A percentile compares a stretch with the other conserved stretches of the same genome.
These are phyloP conservation scores for Octopus sinensis DNA, from an alignment of 1,140 invertebrate species.

Conservation along the genomic window DNA sequence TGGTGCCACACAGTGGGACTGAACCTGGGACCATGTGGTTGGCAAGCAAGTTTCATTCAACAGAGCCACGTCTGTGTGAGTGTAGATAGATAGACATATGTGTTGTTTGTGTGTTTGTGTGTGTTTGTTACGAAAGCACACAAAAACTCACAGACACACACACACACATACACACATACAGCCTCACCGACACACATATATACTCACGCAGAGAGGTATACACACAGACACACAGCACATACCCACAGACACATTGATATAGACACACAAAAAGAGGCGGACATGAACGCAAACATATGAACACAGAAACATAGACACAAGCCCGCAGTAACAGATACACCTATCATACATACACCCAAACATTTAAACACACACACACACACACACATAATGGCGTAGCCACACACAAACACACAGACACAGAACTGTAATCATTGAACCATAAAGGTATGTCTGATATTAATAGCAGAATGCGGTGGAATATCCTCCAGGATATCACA, in stretches of 20 bases:
- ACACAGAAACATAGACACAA: slow-evolving; percentile 12
- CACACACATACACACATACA: neutral
- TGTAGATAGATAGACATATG: neutral
- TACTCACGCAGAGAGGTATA: neutral
- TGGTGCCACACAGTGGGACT: too few relatives aligned
- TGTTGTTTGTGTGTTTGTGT: neutral
- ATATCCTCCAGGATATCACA: too few relatives aligned
- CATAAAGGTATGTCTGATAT: too few relatives aligned
- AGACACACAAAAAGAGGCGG: neutral
- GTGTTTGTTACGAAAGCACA: neutral
- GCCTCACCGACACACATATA: neutral
- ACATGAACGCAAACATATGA: slow-evolving; percentile 4
- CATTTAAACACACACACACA: slow-evolving; percentile 16
- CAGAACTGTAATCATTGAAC: neutral
- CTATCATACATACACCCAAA: slow-evolving; percentile 16
- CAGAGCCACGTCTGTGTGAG: neutral
- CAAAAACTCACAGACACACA: neutral
- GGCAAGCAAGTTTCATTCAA: too few relatives aligned
- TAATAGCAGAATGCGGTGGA: too few relatives aligned
- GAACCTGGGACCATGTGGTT: too few relatives aligned
- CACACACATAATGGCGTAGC: neutral
- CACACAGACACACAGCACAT: slow-evolving; percentile 7
- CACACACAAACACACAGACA: neutral
- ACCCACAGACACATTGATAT: slow-evolving; percentile 14
- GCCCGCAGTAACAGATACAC: neutral